Evolutionary conservation across 2,888 invertebrate genomes (phyloP).

Genomic region (Xanthia icteritia): DNA sequence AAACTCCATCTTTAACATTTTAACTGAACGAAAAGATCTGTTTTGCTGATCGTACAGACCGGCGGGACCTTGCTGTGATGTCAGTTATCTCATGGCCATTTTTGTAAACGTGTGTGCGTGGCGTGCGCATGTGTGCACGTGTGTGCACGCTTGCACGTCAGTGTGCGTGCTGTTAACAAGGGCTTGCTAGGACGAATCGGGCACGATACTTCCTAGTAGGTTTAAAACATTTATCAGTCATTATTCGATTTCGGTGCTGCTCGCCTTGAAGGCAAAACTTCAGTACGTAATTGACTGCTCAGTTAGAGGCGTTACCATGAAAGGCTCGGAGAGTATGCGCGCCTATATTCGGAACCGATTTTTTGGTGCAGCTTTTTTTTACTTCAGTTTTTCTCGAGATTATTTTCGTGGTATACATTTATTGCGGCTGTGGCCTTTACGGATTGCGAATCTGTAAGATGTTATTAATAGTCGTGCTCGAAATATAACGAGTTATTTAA

Average conservation of each 20-base stretch:
- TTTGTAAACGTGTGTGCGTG: conserved; percentile 68
- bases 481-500: not conserved
- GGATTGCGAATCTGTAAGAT: conserved; percentile 14
- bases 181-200: conserved; percentile 86
- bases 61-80: conserved; percentile 87
- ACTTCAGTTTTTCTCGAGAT: conserved; percentile 42
- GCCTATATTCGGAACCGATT: conserved; percentile 60
- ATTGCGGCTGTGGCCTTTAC: conserved; percentile 34
- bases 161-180: conserved; percentile 73
- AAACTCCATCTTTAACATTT: conserved; percentile 23
- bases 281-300: conserved; percentile 61
- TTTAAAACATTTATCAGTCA: conserved; percentile 83
- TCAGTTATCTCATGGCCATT: conserved; percentile 88
- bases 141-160: conserved; percentile 56
- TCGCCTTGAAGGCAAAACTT: conserved; percentile 81
- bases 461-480: conserved; percentile 15
- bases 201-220: conserved; percentile 86
- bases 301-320: conserved; percentile 62
- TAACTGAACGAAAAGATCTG: conserved; percentile 31
- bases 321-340: conserved; percentile 51
- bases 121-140: conserved; percentile 52
- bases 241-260: conserved; percentile 77
- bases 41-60: conserved; percentile 78
- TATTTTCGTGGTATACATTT: conserved; percentile 42
- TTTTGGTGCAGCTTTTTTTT: conserved; percentile 58